Evolutionary conservation across 2,888 invertebrate genomes (phyloP), one percentile per base, ranked within the genome.

Genomic region (Omphaloscelis lunosa): DNA sequence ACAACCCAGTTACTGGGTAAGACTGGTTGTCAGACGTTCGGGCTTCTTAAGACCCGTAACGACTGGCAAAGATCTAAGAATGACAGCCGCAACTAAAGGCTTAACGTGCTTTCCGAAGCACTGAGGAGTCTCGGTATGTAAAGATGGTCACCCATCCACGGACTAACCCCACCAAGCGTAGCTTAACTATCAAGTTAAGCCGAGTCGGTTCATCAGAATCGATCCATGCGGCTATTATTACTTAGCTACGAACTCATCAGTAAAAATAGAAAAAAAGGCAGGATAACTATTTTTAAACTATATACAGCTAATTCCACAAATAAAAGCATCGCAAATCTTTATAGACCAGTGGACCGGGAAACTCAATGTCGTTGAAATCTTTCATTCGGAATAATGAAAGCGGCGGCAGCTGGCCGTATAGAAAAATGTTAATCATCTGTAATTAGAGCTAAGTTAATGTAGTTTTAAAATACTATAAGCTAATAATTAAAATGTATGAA

Each of bases 301-400:
- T 20, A 51, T 23, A 23, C 51, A 20, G 51, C 20, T 51, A 51
- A 51, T 51, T 51, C 51, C 8, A 51, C 51, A 20, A 51, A 51
- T 51, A 51, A 23, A 23, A 51, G 2, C 20, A 20, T 20, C 20
- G 7, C 27, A 17, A 45, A n/a, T 15, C 9, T 11, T 17, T 41
- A 9, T 63, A 68, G 15, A 51, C 45, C n/a, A 39, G 5, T 29
- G 2, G 8, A 29, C n/a, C 8, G 8, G 2, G 11, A 9, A 45
- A 9, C 3, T 20, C 15, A 8, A 62, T 71, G 75, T 71, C 81
- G 76, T 81, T 80, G 81, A 80, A 80, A 58, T 80, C 75, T 80
- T 80, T 71, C 56, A 62, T 45, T 53, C n/a, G 41, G 15, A 23
- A 29, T 17, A 59, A 6, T 6, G 41, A 27, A 27, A 59, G 9